Base-by-base conservation (phyloP, 2,888 invertebrate species). In the Eristalinus sepulchralis region DNA sequence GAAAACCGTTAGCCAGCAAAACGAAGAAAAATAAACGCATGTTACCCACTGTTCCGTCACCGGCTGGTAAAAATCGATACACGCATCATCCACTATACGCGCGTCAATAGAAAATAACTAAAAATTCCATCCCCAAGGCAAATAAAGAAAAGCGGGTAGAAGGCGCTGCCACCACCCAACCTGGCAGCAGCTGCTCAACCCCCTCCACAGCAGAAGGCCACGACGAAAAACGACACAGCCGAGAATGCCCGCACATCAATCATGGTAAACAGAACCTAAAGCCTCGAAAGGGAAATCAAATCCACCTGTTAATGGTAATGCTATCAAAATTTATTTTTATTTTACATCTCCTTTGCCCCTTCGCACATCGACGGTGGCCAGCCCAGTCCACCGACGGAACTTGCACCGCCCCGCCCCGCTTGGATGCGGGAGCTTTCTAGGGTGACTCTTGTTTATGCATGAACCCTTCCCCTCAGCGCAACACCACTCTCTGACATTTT, bases 261-360 rank as follows among this genome's bases (percentile, higher is more conserved):
- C 80, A 81, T 81, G 68, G 68, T 39, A 81, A 81, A 81, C 80
- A 73, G 80, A 39, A 75, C 73, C 75, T 63, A 75, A 75, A 68
- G 73, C 73, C 73, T 73, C 62, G 75, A 81, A 81, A 81, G 68
- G 73, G 68, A 81, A 73, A 81, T 81, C 80, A 81, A 81, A 81
- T 81, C 73, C 80, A 81, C 80, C 80, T 81, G 80, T 81, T 81
- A 81, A 81, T 81, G 80, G 80, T 73, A 63, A 73, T 68, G 80
- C 73, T 80, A 80, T 80, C 80, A 73, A 80, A 80, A 80, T 80
- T 80, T 80, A 80, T 73, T 80, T 80, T 68, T 80, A 73, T 73
- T 80, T 67, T 66, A 66, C 73, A 67, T 80, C 22, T 24, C 22
- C 36, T 9, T 20, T 66, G 64, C 59, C 57, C 24, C 57, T 57